Evolutionary conservation across 2,113 vertebrate genomes (phyloP), one percentile per base, ranked within the genome.

Genomic region (Pelmatolapia mariae): DNA sequence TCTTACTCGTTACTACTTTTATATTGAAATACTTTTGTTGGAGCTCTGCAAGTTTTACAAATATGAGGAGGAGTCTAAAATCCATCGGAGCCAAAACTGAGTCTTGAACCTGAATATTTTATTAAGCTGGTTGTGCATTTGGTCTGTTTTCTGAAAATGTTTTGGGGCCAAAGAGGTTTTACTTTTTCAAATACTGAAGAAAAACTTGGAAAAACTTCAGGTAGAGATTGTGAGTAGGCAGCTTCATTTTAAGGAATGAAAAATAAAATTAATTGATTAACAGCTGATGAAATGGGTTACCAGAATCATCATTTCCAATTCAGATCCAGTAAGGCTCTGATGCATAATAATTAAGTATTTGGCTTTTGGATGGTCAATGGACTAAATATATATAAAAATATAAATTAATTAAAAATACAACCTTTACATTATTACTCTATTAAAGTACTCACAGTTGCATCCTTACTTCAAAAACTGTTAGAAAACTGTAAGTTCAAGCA

Each of bases 1-100:
- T 50, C 6, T 0, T 76, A 76, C 43, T 50, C 1, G 1, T 2
- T 76, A 5, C 43, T 10, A 29, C 24, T 76, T 29, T 8, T 0
- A 31, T 76, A 45, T 10, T 73, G 40, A 73, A 18, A 26, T 7
- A 45, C 40, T 0, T 29, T 76, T 76, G 10, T 0, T 18, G 24
- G 71, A 76, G 16, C 43, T 76, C 24, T 47, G 71, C 24, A 50
- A 18, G 10, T 50, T 47, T 76, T 31, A 50, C 16, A 31, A 50
- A 50, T 78, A 78, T 13, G 26, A 78, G 50, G 10, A 50, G 24
- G 71, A 29, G 45, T 50, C 24, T 50, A 12, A 78, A 50, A 0
- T 50, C 71, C 73, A 78, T n/a, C 10, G 1, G 26, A 52, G 71
- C 16, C 22, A 19, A 50, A 78, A 50, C 71, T 4, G 43, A 47